Base-by-base conservation (phyloP, 2,797 vertebrate genomes). In the Danio jaintianensis region DNA sequence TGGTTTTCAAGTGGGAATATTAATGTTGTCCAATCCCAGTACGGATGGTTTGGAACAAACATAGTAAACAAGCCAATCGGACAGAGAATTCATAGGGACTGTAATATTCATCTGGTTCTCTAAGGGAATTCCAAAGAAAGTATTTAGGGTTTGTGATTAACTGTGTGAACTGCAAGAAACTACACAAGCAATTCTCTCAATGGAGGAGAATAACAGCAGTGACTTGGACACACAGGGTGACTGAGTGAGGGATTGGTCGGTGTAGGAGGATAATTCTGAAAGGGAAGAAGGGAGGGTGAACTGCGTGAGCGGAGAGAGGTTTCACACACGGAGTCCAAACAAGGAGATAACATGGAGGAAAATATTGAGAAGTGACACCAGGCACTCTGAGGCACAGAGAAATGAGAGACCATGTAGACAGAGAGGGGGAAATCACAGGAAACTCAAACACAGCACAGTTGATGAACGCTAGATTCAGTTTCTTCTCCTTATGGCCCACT, bases 121-220 rank as follows among this genome's bases (percentile, higher is more conserved):
- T 15, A 63, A 85, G 82, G 81, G 83, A 82, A 78, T 82, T 75
- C 66, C 59, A 81, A 63, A 82, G 82, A 84, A 84, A 82, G 74
- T 76, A 5, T 83, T 83, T 74, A 59, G 63, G 68, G 70, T 8
- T 72, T 70, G 78, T 80, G 80, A 79, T 80, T 63, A 73, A 82
- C 74, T 68, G 71, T 84, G 80, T 62, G 73, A 84, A 77, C 75
- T 63, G 38, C 20, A 42, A 55, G 61, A 79, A 76, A 84, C 70
- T 48, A 61, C 72, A 75, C 43, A 29, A 68, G 75, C 29, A 53
- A 68, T 69, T 70, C 55, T 77, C 78, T 81, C 70, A 73, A 64
- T 70, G 74, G 61, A 78, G 11, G 61, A 42, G 59, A 67, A 45
- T 58, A 73, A 45, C 55, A 53, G 63, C 50, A 45, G n/a, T 6